phyloP scores from a whole-genome alignment of 2,888 invertebrate genomes.

The Orchestes rusci region DNA sequence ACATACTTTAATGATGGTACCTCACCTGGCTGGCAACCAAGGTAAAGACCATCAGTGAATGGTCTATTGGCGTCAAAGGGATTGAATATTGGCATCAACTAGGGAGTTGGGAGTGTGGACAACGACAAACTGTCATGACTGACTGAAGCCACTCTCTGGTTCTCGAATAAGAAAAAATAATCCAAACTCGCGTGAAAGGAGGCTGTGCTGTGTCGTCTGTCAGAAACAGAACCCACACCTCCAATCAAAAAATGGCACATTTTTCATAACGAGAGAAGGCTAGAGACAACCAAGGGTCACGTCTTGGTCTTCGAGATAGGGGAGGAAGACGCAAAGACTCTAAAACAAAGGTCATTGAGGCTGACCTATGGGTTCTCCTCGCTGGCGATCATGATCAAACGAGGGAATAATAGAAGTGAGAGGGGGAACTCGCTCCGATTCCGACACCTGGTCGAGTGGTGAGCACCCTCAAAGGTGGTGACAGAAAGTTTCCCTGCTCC shows the following conservation, averaged over 20 bases:
- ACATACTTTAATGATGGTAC: not conserved
- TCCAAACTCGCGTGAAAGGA: too few species aligned
- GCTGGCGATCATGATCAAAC: not conserved
- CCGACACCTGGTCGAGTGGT: too few species aligned
- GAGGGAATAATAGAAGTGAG: not conserved
- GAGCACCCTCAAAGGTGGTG: too few species aligned
- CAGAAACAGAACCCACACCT: too few species aligned
- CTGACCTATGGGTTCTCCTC: not conserved
- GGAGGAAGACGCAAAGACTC: not conserved
- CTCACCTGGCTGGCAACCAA: not conserved
- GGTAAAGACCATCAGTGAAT: not conserved
- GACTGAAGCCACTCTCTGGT: too few species aligned
- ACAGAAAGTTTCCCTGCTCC: too few species aligned
- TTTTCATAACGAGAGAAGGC: not conserved
- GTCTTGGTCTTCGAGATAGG: not conserved
- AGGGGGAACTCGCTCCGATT: too few species aligned
- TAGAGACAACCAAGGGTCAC: not conserved
- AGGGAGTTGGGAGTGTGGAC: too few species aligned
- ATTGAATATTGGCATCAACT: too few species aligned
- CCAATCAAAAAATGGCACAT: not conserved
- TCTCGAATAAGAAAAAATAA: too few species aligned
- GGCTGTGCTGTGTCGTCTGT: too few species aligned
- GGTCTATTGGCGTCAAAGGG: not conserved
- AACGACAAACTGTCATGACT: too few species aligned
- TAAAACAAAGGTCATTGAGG: not conserved